Conservation (phyloP, 1,140 invertebrate species). For the Theocolax elegans region DNA sequence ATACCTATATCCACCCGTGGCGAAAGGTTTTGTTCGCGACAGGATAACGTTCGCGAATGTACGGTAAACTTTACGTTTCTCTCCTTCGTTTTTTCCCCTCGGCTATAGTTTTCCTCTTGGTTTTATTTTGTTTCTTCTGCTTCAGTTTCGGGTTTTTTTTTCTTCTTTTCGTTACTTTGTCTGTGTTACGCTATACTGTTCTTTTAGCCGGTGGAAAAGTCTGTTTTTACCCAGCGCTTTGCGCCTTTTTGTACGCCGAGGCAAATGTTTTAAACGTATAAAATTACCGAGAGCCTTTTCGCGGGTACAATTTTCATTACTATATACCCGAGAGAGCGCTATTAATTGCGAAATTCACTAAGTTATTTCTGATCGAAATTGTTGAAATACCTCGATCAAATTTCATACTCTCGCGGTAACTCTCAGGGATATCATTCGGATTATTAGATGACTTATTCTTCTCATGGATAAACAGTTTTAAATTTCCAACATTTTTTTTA, state of each 20-base stretch:
- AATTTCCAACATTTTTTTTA: too few species aligned
- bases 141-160: not conserved
- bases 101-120: too few species aligned
- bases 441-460: too few species aligned
- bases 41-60: slow-evolving; percentile 1
- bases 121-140: slow-evolving; percentile 5
- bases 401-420: not conserved
- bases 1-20: not conserved
- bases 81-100: not conserved
- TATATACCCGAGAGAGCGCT: not conserved
- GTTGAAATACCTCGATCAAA: not conserved
- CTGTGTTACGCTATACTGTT: not conserved
- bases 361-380: not conserved
- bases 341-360: not conserved
- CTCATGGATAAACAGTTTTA: too few species aligned
- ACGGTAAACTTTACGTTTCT: slow-evolving; percentile 23
- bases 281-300: not conserved
- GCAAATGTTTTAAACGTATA: slow-evolving; percentile 12
- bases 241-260: not conserved
- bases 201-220: not conserved
- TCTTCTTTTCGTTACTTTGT: not conserved
- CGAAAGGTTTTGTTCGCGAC: slow-evolving; percentile 21
- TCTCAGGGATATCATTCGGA: not conserved
- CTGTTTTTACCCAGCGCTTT: not conserved
- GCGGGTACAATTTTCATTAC: not conserved